These are phyloP conservation scores for Dorcus parallelipipedus DNA, from an alignment of 2,888 invertebrate genomes.

Conservation along the genomic window DNA sequence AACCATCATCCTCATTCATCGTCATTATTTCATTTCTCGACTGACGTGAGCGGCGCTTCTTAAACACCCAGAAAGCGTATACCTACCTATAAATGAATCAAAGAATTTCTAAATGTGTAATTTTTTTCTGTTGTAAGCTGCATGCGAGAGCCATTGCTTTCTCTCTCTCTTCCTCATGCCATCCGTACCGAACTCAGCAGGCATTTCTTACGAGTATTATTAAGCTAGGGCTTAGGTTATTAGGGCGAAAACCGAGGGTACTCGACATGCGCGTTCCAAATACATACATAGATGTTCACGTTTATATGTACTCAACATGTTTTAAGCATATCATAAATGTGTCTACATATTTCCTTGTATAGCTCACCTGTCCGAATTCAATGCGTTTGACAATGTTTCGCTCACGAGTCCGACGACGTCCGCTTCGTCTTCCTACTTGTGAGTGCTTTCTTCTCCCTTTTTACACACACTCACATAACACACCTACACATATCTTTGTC, in stretches of 20 bases:
- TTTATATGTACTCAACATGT: conserved; percentile 38
- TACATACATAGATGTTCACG: conserved; percentile 31
- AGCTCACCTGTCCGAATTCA: conserved; percentile 39
- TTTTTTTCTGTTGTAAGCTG: too few species aligned
- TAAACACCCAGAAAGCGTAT: too few species aligned
- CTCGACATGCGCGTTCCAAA: conserved; percentile 26
- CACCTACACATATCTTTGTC: conserved; percentile 4
- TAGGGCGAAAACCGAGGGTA: conserved; percentile 9
- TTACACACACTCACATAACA: background rate
- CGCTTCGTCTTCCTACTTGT: background rate
- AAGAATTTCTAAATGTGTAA: too few species aligned
- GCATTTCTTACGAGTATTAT: background rate
- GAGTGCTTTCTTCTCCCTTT: conserved; percentile 9
- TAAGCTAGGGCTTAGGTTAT: background rate
- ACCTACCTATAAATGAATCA: too few species aligned
- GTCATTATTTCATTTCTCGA: background rate
- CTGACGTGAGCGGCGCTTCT: too few species aligned
- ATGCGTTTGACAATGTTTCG: conserved; percentile 39
- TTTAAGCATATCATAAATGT: conserved; percentile 42
- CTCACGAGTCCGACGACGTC: conserved; percentile 10
- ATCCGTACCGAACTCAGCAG: too few species aligned
- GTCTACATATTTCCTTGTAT: conserved; percentile 31
- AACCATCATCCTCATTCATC: conserved; percentile 11
- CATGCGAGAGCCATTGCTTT: background rate
- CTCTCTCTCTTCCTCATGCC: background rate